These are phyloP conservation scores for Triops cancriformis DNA, from an alignment of 1,140 invertebrate species.

Conservation along the genomic window DNA sequence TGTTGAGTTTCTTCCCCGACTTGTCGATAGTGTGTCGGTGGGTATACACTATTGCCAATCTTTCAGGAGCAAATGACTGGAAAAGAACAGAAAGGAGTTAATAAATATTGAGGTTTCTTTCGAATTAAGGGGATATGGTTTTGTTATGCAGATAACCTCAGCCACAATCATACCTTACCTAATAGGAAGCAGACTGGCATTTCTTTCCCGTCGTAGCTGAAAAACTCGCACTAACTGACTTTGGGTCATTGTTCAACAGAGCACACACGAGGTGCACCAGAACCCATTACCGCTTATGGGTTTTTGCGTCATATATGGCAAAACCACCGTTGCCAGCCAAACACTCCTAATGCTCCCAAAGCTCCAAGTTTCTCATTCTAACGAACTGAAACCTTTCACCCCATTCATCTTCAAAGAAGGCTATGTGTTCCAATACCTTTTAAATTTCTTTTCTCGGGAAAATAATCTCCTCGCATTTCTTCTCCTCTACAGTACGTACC, in stretches of 20 bases:
- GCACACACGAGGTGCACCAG: not conserved
- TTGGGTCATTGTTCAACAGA: not conserved
- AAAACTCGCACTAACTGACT: not conserved
- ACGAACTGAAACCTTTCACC: not conserved
- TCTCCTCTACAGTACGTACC: not conserved
- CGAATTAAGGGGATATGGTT: not conserved
- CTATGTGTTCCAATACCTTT: not conserved
- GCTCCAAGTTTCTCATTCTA: not conserved
- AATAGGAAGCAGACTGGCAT: not conserved
- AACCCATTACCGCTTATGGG: conserved; percentile 4
- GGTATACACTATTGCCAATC: not conserved
- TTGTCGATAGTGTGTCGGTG: no score
- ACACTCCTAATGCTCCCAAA: not conserved
- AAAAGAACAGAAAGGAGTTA: not conserved
- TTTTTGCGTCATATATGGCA: conserved; percentile 6
- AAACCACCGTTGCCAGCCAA: not conserved
- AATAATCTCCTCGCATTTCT: not conserved
- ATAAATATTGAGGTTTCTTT: not conserved
- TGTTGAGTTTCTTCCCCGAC: no score
- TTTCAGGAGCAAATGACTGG: not conserved
- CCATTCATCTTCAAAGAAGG: not conserved
- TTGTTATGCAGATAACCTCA: not conserved
- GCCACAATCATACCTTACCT: not conserved
- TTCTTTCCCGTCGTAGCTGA: not conserved
- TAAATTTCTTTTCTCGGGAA: not conserved